Conservation (phyloP, 2,113 vertebrate genomes). For the Notechis scutatus region DNA sequence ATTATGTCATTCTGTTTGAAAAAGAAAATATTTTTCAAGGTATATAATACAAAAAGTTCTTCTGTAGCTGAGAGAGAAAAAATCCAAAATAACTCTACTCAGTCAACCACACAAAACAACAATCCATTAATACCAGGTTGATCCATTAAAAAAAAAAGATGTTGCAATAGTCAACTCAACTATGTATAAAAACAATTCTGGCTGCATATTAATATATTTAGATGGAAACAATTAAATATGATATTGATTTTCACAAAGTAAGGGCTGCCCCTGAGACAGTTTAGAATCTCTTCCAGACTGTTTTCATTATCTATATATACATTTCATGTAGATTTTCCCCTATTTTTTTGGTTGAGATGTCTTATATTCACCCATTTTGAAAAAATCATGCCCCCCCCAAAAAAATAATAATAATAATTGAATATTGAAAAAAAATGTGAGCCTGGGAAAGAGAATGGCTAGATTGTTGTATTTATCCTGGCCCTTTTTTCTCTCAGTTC, state of each 20-base stretch:
- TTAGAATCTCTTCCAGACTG: neutral
- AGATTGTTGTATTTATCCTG: neutral
- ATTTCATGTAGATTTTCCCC: neutral
- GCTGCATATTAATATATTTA: neutral
- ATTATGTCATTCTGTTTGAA: constrained; percentile 28
- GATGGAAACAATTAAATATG: accelerated
- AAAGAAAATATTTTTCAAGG: constrained; percentile 33
- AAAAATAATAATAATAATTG: too few relatives aligned
- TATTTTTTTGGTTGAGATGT: neutral
- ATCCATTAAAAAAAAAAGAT: neutral
- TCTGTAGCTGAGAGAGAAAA: neutral
- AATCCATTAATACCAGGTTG: neutral
- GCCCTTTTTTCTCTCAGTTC: neutral
- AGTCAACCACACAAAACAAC: neutral
- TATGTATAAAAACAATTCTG: neutral
- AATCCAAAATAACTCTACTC: neutral
- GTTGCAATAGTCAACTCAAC: neutral
- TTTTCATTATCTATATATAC: neutral
- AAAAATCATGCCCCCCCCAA: neutral
- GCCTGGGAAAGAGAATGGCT: neutral
- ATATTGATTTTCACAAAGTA: accelerated
- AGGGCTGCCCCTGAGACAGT: neutral
- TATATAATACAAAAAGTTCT: neutral
- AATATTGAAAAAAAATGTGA: neutral
- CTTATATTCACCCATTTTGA: neutral